Evolutionary conservation across 92 coral and sea anemone genomes (phyloP).

Genomic region (Phymanthus crucifer): DNA sequence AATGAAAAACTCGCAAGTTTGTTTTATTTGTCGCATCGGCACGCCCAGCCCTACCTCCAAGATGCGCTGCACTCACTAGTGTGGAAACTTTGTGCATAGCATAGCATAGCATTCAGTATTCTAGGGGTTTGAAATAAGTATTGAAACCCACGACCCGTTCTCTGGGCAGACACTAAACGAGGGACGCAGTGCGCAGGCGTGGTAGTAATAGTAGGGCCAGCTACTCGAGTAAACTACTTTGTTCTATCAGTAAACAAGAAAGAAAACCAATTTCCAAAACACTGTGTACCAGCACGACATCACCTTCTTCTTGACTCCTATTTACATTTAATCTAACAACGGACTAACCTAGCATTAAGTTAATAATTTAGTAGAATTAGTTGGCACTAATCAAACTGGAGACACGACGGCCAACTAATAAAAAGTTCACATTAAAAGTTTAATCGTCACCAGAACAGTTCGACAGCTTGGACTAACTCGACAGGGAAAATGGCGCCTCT

Average conservation of each 20-base stretch:
- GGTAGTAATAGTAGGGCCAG: too few species aligned
- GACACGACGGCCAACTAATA: neutral
- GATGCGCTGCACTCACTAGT: too few species aligned
- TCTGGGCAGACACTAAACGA: too few species aligned
- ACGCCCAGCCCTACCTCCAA: too few species aligned
- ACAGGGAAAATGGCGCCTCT: slow-evolving; percentile 9
- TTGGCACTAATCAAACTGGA: neutral
- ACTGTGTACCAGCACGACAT: neutral
- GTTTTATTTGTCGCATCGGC: neutral
- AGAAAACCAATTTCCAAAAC: neutral
- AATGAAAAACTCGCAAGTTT: too few species aligned
- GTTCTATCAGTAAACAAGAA: neutral
- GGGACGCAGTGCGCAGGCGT: too few species aligned
- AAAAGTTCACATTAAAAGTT: neutral
- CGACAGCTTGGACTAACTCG: neutral
- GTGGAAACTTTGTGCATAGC: too few species aligned
- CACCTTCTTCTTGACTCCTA: neutral
- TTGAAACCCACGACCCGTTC: too few species aligned
- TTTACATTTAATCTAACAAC: neutral
- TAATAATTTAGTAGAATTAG: neutral
- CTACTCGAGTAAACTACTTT: too few species aligned
- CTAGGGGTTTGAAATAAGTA: too few species aligned
- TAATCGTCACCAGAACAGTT: neutral
- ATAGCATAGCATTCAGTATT: too few species aligned
- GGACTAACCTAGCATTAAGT: neutral